Evolutionary conservation across 2,888 invertebrate species (phyloP).

Genomic region (Idaea straminata): DNA sequence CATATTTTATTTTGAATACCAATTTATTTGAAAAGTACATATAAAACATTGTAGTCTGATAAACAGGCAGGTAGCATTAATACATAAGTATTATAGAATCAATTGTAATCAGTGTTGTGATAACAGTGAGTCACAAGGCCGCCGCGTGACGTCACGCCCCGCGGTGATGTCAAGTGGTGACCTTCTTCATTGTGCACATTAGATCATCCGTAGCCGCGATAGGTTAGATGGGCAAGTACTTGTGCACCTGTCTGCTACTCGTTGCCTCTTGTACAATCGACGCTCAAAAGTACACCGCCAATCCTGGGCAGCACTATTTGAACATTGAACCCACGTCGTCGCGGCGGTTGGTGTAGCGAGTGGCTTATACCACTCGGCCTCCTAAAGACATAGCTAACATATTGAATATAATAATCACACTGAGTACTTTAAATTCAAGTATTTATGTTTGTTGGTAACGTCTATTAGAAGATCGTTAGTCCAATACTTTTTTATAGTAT

Average conservation of each 20-base stretch:
- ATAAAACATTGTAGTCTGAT: background rate
- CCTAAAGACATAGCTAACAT: too few species aligned
- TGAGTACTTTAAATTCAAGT: too few species aligned
- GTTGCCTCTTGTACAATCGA: background rate
- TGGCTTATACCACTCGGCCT: too few species aligned
- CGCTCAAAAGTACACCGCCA: too few species aligned
- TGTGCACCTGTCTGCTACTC: background rate
- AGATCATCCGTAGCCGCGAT: constrained; percentile 23
- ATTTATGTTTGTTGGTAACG: too few species aligned
- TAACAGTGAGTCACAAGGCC: constrained; percentile 41
- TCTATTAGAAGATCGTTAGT: too few species aligned
- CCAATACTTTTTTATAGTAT: too few species aligned
- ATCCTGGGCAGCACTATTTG: too few species aligned
- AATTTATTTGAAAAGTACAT: background rate
- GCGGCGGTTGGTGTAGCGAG: too few species aligned
- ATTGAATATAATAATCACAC: too few species aligned
- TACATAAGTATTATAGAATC: background rate
- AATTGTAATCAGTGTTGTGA: constrained; percentile 20
- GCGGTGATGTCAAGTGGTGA: constrained; percentile 54
- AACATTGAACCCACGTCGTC: too few species aligned
- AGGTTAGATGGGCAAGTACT: background rate
- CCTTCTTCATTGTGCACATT: constrained; percentile 42
- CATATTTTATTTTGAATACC: background rate
- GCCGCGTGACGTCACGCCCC: constrained; percentile 38
- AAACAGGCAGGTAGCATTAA: background rate